These are phyloP conservation scores for Theocolax elegans DNA, from an alignment of 1,140 invertebrate genomes.

Conservation along the genomic window DNA sequence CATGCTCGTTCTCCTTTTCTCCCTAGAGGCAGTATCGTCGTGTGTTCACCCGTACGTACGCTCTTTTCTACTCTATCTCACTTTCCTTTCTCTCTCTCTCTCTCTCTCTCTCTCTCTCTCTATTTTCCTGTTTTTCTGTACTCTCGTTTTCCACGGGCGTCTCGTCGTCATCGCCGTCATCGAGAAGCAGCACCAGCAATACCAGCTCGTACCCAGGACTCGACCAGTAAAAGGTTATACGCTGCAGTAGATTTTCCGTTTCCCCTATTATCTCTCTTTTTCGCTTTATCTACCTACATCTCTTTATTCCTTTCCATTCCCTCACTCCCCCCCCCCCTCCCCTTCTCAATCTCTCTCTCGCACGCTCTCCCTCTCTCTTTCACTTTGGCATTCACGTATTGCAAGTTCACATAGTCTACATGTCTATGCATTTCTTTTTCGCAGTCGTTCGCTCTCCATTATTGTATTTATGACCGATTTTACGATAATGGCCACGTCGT, in stretches of 20 bases:
- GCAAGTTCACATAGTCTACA: neutral
- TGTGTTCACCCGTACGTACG: neutral
- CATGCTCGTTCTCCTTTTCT: neutral
- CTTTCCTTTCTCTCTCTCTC: neutral
- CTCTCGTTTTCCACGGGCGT: no score
- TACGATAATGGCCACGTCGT: neutral
- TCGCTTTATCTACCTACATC: neutral
- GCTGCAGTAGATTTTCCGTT: neutral
- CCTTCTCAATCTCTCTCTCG: neutral
- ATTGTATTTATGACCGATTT: slow-evolving; percentile 1
- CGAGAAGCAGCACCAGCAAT: neutral
- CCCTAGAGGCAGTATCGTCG: neutral
- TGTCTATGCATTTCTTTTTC: neutral
- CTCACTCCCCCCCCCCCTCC: neutral
- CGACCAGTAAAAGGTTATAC: slow-evolving; percentile 28
- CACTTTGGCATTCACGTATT: neutral
- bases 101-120: neutral
- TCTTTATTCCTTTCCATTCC: neutral
- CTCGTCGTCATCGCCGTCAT: neutral
- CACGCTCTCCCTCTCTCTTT: neutral
- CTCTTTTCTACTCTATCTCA: neutral
- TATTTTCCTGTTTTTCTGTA: neutral
- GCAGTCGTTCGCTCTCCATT: neutral
- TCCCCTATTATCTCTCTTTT: neutral
- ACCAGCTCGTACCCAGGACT: neutral